These are phyloP conservation scores for Hippolais icterina DNA, from an alignment of 2,113 vertebrate species.

Conservation along the genomic window DNA sequence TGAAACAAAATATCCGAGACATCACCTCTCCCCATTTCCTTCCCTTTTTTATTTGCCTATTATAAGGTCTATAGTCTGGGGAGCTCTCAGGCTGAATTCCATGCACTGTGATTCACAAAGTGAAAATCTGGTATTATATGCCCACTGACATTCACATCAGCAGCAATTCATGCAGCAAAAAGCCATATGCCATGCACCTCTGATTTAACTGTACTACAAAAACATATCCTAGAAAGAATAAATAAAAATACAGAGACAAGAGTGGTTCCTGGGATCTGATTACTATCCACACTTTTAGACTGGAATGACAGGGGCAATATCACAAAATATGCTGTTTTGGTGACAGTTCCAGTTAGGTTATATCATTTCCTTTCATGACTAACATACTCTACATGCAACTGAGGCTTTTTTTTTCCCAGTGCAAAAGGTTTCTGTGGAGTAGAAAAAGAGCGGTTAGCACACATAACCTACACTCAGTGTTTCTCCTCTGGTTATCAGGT, in stretches of 20 bases:
- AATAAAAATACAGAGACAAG: conserved; percentile 19
- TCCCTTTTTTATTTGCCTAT: conserved; percentile 35
- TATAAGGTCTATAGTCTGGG: conserved; percentile 48
- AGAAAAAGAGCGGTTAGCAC: background rate
- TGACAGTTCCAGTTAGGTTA: background rate
- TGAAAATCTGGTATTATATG: conserved; percentile 70
- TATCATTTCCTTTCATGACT: background rate
- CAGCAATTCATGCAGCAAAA: conserved; percentile 75
- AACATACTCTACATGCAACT: background rate
- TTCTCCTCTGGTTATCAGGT: background rate
- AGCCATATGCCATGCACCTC: conserved; percentile 71
- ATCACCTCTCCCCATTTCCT: background rate
- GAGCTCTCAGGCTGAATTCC: conserved; percentile 59
- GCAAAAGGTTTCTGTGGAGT: background rate
- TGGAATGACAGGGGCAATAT: background rate
- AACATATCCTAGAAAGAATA: conserved; percentile 28
- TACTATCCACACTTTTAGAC: background rate
- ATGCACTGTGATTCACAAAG: conserved; percentile 66
- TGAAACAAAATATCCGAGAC: background rate
- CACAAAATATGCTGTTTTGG: background rate
- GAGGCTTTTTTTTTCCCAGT: background rate
- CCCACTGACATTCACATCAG: conserved; percentile 75
- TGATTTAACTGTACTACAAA: conserved; percentile 50
- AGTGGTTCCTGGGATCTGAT: background rate
- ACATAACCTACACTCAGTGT: background rate